A percentile compares a stretch with the other conserved stretches of the same genome.
Conservation (phyloP, 2,113 vertebrate species). For the Galemys pyrenaicus region DNA sequence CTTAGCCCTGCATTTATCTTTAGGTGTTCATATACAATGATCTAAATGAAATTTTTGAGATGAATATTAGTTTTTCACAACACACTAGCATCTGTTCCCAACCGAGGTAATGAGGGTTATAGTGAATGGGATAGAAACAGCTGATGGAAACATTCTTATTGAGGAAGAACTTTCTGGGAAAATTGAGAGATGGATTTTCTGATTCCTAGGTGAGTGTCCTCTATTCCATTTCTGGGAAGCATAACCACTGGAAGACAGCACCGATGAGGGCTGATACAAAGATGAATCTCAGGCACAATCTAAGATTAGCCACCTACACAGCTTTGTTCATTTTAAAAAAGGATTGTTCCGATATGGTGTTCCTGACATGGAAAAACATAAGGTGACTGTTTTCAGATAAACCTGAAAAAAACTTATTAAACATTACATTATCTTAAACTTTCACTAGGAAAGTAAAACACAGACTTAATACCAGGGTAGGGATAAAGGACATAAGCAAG, state of each 20-base stretch:
- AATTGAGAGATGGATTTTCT: constrained; percentile 24
- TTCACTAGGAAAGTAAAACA: neutral
- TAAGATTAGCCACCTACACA: neutral
- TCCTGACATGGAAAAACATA: neutral
- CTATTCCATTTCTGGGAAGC: neutral
- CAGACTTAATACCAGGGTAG: constrained; percentile 14
- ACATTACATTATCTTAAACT: constrained; percentile 47
- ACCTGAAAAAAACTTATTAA: constrained; percentile 56
- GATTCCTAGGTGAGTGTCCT: constrained; percentile 36
- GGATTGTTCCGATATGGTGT: neutral
- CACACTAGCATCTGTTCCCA: constrained; percentile 48
- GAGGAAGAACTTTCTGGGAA: constrained; percentile 35
- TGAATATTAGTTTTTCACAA: constrained; percentile 57
- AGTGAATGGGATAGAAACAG: constrained; percentile 28
- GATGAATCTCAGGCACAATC: neutral
- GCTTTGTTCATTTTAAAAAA: constrained; percentile 51
- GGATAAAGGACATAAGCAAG: constrained; percentile 27
- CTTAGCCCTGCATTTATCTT: constrained; percentile 30
- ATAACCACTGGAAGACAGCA: neutral
- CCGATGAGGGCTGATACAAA: neutral
- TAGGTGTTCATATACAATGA: constrained; percentile 53
- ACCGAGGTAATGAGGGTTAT: constrained; percentile 38
- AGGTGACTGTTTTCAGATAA: constrained; percentile 48
- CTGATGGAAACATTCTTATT: constrained; percentile 50
- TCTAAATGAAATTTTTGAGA: constrained; percentile 56